Evolutionary conservation across 2,888 invertebrate species (phyloP).

Genomic region (Scaeva pyrastri): DNA sequence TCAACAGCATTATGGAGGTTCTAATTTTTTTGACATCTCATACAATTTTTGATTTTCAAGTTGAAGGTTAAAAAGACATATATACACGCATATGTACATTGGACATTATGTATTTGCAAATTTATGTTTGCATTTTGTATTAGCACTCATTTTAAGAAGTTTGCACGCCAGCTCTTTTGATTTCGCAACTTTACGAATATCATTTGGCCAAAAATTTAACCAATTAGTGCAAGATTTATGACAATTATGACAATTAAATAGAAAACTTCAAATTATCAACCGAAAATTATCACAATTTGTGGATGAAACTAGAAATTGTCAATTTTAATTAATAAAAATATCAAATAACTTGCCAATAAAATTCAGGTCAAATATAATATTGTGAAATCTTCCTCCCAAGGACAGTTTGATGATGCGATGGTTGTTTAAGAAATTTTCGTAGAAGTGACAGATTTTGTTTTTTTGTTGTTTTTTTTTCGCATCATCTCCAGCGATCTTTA

Average conservation of each 20-base stretch:
- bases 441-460: slow-evolving; percentile 4
- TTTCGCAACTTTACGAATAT: slow-evolving; percentile 30
- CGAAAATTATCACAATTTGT: too few relatives aligned
- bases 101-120: too few relatives aligned
- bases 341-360: neutral
- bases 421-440: slow-evolving; percentile 16
- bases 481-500: neutral
- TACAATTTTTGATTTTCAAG: neutral
- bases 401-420: neutral
- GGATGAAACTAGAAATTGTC: neutral
- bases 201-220: neutral
- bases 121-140: too few relatives aligned
- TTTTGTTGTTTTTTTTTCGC: neutral
- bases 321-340: neutral
- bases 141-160: slow-evolving; percentile 6
- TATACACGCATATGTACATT: too few relatives aligned
- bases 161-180: slow-evolving; percentile 55
- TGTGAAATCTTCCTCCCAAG: slow-evolving; percentile 3
- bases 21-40: neutral
- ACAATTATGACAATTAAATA: too few relatives aligned
- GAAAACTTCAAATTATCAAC: too few relatives aligned
- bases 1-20: neutral
- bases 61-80: slow-evolving; percentile 52
- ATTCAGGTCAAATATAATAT: neutral
- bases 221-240: too few relatives aligned